Evolutionary conservation across 2,797 vertebrate species (phyloP), one percentile per base, ranked within the genome.

Genomic region (Hozukius guyotensis): DNA sequence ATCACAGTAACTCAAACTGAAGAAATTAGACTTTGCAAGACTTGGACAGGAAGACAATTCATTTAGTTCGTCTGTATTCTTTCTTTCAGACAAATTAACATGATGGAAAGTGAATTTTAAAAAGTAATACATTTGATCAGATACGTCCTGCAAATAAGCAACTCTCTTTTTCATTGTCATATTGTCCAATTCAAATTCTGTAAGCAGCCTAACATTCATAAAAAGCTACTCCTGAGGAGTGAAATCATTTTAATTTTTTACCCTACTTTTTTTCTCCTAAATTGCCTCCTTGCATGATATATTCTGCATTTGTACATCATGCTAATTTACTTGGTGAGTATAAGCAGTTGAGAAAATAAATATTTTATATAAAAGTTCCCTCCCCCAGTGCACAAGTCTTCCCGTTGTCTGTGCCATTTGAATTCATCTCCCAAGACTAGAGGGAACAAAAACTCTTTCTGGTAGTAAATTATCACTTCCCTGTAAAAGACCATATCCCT

Each of bases 361-460:
- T 88, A 91, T 92, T 74, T 89, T 76, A 76, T 77, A 77, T 64
- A 78, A 90, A 87, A 89, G 70, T 79, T 84, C 76, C 70, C 59
- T 88, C 72, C 81, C 71, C 72, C 52, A 57, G 79, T 87, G 82
- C 78, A 86, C 66, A 82, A 84, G 53, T 87, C 69, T 63, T 87
- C 55, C 77, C 49, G 49, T 89, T 87, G 72, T 88, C 87, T 90
- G 69, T 83, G 86, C 89, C 91, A 90, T 91, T 89, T 92, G 80
- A 94, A 94, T 93, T 94, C 75, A 91, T 92, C 82, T 86, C 80
- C 83, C 72, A 76, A 76, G 83, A 92, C 93, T 87, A 65, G 64
- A 77, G 75, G 85, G 77, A 89, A 83, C 49, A 84, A 84, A 83
- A 82, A 86, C 64, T 82, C 72, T 88, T 86, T 84, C 81, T 85